Conservation (phyloP, 92 coral and sea anemone species). For the Paragorgia papillata region DNA sequence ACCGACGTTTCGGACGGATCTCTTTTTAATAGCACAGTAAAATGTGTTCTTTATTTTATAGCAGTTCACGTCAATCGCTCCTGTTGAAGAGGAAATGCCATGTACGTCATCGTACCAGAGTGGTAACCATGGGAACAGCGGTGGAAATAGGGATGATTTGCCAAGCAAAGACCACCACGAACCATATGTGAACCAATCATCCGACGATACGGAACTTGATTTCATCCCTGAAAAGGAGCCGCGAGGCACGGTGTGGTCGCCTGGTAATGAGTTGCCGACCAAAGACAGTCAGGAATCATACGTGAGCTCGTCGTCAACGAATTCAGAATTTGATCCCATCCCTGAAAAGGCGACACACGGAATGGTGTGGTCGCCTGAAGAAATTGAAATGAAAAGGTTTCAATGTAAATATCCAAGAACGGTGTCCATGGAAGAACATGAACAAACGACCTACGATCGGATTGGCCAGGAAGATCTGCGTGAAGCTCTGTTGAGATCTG, state of each 20-base stretch:
- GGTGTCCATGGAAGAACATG: neutral
- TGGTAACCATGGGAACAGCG: neutral
- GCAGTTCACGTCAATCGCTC: neutral
- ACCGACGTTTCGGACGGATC: no score
- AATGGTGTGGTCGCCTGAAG: constrained; percentile 37
- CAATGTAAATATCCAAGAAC: constrained; percentile 17
- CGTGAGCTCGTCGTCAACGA: neutral
- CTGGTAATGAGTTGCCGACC: constrained; percentile 10
- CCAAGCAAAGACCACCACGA: constrained; percentile 9
- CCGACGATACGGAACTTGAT: constrained; percentile 3
- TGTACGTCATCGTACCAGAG: constrained; percentile 3
- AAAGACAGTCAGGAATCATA: constrained; percentile 11
- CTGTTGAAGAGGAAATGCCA: constrained; percentile 1
- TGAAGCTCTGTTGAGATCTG: neutral
- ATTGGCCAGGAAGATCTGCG: neutral
- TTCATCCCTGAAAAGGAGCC: constrained; percentile 30
- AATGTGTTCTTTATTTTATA: neutral
- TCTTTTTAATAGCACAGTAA: no score
- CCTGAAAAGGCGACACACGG: constrained; percentile 30
- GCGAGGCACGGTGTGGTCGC: constrained; percentile 17
- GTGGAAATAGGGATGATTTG: neutral
- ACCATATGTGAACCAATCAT: neutral
- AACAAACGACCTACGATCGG: constrained; percentile 17
- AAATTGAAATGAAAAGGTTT: constrained; percentile 15
- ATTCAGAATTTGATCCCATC: constrained; percentile 8